Conservation (phyloP, 2,797 vertebrate species). For the Clamator glandarius region DNA sequence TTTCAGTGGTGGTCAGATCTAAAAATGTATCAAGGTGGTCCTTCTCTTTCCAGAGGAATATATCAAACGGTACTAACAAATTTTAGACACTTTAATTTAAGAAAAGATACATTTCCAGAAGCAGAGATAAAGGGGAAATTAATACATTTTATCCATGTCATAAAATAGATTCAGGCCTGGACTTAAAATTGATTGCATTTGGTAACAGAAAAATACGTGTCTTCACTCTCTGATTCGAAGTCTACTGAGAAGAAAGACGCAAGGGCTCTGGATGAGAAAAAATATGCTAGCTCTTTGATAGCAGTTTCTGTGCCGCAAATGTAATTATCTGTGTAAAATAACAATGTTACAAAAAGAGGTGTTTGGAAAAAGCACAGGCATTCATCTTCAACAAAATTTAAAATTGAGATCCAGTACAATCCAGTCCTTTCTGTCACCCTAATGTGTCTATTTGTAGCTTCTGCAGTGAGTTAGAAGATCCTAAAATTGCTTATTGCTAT, state of each 20-base stretch:
- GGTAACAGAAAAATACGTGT: constrained; percentile 8
- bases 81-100: constrained; percentile 50
- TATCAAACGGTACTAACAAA: background rate
- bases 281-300: background rate
- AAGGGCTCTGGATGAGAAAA: background rate
- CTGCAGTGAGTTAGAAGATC: background rate
- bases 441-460: background rate
- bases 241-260: background rate
- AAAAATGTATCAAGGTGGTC: background rate
- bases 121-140: constrained; percentile 6
- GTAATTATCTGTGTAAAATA: background rate
- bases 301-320: background rate
- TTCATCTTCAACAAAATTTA: background rate
- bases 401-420: background rate
- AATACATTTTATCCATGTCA: constrained; percentile 13
- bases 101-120: constrained; percentile 22
- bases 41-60: background rate
- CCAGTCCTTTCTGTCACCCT: background rate
- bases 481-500: background rate
- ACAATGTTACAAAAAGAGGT: background rate
- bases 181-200: constrained; percentile 8
- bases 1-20: background rate
- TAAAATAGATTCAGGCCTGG: constrained; percentile 28
- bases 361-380: background rate
- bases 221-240: background rate